Base-by-base conservation (phyloP, 2,113 vertebrate species). In the Sturnus vulgaris region DNA sequence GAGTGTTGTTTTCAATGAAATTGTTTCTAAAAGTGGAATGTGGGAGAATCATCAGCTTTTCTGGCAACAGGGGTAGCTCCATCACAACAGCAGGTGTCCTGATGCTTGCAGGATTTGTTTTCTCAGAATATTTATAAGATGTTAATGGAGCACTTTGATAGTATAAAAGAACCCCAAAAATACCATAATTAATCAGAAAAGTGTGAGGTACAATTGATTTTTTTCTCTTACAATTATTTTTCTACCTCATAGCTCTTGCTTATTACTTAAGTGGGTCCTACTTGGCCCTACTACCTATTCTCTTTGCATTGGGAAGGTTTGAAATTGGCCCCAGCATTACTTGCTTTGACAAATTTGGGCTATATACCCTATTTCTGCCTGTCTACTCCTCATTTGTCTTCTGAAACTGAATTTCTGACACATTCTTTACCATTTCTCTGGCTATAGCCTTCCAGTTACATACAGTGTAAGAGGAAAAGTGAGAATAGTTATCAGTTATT, bases 161-260 rank as follows among this genome's bases (percentile, higher is more conserved):
- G 7, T 40, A 50, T 24, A 8, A 46, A 85, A 9, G 2, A 1
- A 1, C 7, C 5, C 4, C 9, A 4, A 64, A 68, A 65, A 14
- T 10, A 19, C 3, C 3, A 47, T 12, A 28, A 77, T 37, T 69
- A 60, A 50, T 18, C 6, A 78, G 35, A 42, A 40, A 70, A 60
- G 2, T 52, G 3, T 35, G 37, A 68, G 2, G 23, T 49, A 18
- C 4, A 42, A 59, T 25, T 71, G 23, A 27, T 31, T 3, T 40
- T 40, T 83, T 95, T 82, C 2, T 90, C 24, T 39, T 55, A 39
- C 4, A 19, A 2, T 13, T 30, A 40, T 90, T 71, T 82, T 82
- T 64, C 12, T 82, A 7, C 10, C 6, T 64, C 21, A 24, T 13
- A 7, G 20, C 15, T 88, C 56, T 86, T 70, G 5, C 17, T 83